Evolutionary conservation across 2,888 invertebrate species (phyloP), one percentile per base, ranked within the genome.

Genomic region (Pegoplata infirma): DNA sequence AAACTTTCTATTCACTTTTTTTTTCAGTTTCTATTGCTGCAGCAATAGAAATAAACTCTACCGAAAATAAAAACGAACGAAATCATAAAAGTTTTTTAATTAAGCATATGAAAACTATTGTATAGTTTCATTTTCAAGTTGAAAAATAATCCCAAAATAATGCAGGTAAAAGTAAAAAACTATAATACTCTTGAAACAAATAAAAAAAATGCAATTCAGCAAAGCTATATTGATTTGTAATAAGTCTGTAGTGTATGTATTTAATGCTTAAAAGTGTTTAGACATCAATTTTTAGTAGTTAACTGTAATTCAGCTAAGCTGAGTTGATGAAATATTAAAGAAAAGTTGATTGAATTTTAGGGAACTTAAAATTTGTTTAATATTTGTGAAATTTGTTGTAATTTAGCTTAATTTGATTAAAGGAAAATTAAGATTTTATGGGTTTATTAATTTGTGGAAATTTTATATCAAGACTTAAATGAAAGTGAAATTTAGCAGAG

Each of bases 81-180:
- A 67, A 71, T 73, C n/a, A 80, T 53, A 74, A 82, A 82, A 82
- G 73, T 82, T 82, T 82, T 81, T 82, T 82, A 82, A 82, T 82
- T 82, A 82, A 82, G 69, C 81, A 81, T 73, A 69, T 69, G 40
- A 64, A 64, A 78, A 55, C 68, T 77, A 67, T 72, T 61, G 55
- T 55, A 49, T 56, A 21, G 47, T 49, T 67, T 49, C 23, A 32
- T 40, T 61, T 56, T 61, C 28, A 59, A 44, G 19, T 40, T 25
- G 32, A 56, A 66, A 51, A 40, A 14, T 59, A 72, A 53, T 53
- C 44, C 25, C 64, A n/a, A 25, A 47, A 40, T 64, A 66, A 73
- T 58, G 51, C 73, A 73, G 73, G 55, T 73, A 58, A 66, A 44
- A 51, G 44, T 44, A 51, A 58, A 28, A 49, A 40, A n/a, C n/a